Base-by-base conservation (phyloP, 2,888 invertebrate genomes). In the Holacanthella duospinosa region DNA sequence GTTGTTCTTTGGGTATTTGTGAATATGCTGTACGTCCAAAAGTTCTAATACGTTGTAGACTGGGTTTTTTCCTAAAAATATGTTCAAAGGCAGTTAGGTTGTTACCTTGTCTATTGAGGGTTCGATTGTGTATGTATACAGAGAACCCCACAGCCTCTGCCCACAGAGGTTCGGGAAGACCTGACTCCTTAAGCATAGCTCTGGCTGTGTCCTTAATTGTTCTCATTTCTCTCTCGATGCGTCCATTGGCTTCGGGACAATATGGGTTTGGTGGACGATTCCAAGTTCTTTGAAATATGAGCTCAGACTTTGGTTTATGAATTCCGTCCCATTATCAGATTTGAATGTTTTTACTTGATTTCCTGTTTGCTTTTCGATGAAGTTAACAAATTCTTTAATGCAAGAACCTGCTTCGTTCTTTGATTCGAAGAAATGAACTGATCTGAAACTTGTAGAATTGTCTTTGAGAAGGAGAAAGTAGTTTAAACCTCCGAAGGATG, bases 201-300 rank as follows among this genome's bases (percentile, higher is more conserved):
- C n/a, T n/a, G n/a, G n/a, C n/a, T n/a, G n/a, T n/a, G n/a, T n/a
- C n/a, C n/a, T n/a, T n/a, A n/a, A n/a, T n/a, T n/a, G n/a, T n/a
- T n/a, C n/a, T n/a, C n/a, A n/a, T n/a, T n/a, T n/a, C n/a, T 36
- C 58, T 9, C 36, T 58, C 58, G 36, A 58, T 58, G 6, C n/a
- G 12, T 26, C 24, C 54, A n/a, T 53, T 53, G 21, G 6, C 4
- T 53, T 53, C 9, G 24, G 54, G n/a, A n/a, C n/a, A n/a, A n/a
- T n/a, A n/a, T n/a, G n/a, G n/a, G n/a, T 26, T n/a, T 26, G 21
- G 27, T 55, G 56, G 21, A 55, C 27, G n/a, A 55, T 55, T 4
- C 56, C 56, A 9, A 25, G 24, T 12, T 6, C 36, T 36, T 6
- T 12, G 16, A 16, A 12, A 16, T 12, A 36, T 16, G 6, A 16